Evolutionary conservation across 2,888 invertebrate genomes (phyloP).

Genomic region (Dryobotodes eremita): DNA sequence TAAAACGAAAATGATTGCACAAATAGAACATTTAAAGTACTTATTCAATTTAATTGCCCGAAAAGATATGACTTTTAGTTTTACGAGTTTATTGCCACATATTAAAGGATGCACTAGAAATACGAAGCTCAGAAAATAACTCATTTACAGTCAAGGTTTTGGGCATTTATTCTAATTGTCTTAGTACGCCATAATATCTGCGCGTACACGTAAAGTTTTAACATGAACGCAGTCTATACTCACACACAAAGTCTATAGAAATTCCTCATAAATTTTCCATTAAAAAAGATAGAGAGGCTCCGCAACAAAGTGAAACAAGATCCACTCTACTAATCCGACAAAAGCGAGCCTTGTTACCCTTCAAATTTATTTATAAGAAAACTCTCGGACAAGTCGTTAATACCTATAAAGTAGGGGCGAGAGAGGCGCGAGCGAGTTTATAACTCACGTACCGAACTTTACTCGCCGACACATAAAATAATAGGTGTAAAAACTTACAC

Average conservation of each 20-base stretch:
- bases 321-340: slow-evolving; percentile 91
- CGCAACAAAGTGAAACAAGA: slow-evolving; percentile 91
- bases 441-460: slow-evolving; percentile 91
- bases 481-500: slow-evolving; percentile 91
- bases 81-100: slow-evolving; percentile 28
- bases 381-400: slow-evolving; percentile 91
- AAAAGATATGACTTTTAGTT: slow-evolving; percentile 26
- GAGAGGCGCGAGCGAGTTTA: slow-evolving; percentile 91
- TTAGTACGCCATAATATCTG: slow-evolving; percentile 5
- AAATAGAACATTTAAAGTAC: slow-evolving; percentile 24
- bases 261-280: slow-evolving; percentile 84
- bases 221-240: slow-evolving; percentile 63
- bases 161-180: slow-evolving; percentile 3
- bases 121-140: neutral
- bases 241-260: slow-evolving; percentile 74
- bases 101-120: slow-evolving; percentile 6
- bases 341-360: slow-evolving; percentile 91
- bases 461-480: slow-evolving; percentile 91
- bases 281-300: slow-evolving; percentile 87
- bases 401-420: slow-evolving; percentile 91
- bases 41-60: slow-evolving; percentile 14
- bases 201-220: slow-evolving; percentile 22
- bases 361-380: slow-evolving; percentile 91
- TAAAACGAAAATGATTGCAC: slow-evolving; percentile 49
- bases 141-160: slow-evolving; percentile 3